Evolutionary conservation across 2,113 vertebrate genomes (phyloP).

Genomic region (Ceyx cyanopectus): DNA sequence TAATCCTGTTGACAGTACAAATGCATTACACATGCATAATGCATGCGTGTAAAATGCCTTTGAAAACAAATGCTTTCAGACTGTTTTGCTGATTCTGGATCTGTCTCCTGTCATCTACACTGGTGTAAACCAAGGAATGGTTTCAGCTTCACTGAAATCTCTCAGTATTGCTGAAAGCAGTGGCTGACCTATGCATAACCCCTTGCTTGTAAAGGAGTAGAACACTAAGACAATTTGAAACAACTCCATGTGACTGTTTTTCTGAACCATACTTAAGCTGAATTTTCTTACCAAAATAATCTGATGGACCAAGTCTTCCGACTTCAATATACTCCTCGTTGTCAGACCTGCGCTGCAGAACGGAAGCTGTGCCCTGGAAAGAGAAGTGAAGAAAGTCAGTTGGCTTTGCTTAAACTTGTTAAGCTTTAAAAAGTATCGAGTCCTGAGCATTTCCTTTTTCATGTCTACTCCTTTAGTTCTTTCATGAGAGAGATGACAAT

Average conservation of each 20-base stretch:
- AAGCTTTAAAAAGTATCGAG: not conserved
- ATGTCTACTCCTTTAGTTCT: not conserved
- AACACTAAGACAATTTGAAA: not conserved
- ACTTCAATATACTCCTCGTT: slow-evolving; percentile 96
- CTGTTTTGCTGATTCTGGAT: slow-evolving; percentile 31
- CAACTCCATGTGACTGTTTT: not conserved
- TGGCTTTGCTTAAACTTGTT: not conserved
- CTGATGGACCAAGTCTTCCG: slow-evolving; percentile 93
- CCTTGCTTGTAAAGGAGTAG: not conserved
- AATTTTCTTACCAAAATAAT: slow-evolving; percentile 93
- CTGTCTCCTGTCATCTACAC: slow-evolving; percentile 29
- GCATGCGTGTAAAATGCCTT: slow-evolving; percentile 56
- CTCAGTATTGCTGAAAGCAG: not conserved
- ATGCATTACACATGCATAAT: slow-evolving; percentile 54
- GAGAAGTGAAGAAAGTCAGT: not conserved
- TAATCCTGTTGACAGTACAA: slow-evolving; percentile 52
- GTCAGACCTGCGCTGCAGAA: slow-evolving; percentile 95
- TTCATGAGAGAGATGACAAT: not conserved
- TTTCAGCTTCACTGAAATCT: not conserved
- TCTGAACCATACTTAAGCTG: not conserved
- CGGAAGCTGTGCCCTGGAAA: slow-evolving; percentile 91
- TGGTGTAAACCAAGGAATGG: slow-evolving; percentile 8
- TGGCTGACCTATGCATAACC: not conserved
- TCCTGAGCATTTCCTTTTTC: not conserved
- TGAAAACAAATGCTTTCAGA: slow-evolving; percentile 57